Evolutionary conservation across 2,113 vertebrate species (phyloP).

Genomic region (Butorides virescens): DNA sequence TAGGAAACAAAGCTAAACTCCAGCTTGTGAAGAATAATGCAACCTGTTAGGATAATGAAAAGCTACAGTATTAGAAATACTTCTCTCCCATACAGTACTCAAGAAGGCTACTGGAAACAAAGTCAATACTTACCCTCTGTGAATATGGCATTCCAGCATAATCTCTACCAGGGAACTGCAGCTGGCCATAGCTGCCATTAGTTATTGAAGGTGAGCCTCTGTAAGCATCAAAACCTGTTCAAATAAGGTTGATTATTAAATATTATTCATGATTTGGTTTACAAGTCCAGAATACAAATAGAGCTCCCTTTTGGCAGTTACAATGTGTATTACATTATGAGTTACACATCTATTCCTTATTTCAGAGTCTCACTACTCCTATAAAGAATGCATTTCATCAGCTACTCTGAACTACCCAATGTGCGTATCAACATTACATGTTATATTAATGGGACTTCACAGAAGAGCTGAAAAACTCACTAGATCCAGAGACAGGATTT

Average conservation of each 20-base stretch:
- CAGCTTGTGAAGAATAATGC: background rate
- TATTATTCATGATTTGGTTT: background rate
- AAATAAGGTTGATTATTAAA: background rate
- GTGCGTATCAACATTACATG: background rate
- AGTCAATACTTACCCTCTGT: slow-evolving; percentile 75
- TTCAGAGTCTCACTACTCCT: background rate
- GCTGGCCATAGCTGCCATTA: slow-evolving; percentile 79
- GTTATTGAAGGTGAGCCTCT: slow-evolving; percentile 72
- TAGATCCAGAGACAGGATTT: background rate
- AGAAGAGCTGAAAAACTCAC: background rate
- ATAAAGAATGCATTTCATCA: background rate
- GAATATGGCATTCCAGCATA: slow-evolving; percentile 77
- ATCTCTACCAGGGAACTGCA: slow-evolving; percentile 79
- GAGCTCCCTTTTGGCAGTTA: background rate
- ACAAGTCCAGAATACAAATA: background rate
- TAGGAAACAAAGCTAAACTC: background rate
- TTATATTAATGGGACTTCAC: background rate
- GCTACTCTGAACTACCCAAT: background rate
- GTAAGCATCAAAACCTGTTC: slow-evolving; percentile 77
- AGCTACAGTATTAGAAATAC: background rate
- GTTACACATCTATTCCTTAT: background rate
- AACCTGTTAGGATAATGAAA: background rate
- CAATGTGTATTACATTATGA: background rate
- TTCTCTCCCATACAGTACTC: background rate
- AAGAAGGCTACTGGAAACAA: background rate